Percentiles rank a stretch among this genome's conserved stretches.
These are phyloP conservation scores for Aquatica leii DNA, from an alignment of 2,888 invertebrate species.

Conservation along the genomic window DNA sequence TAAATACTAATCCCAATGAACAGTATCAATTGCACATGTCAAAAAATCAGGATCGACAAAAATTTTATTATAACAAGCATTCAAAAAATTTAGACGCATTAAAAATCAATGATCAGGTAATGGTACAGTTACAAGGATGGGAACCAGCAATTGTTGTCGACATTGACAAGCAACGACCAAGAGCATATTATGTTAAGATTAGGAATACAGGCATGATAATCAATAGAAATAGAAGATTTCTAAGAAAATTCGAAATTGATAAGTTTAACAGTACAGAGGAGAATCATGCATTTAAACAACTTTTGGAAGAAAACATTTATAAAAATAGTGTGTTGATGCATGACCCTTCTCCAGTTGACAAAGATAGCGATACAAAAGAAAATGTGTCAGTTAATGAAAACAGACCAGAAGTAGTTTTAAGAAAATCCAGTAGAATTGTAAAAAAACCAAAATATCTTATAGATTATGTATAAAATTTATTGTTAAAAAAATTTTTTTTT, in stretches of 20 bases:
- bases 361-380: too few relatives aligned
- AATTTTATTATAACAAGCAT: constrained; percentile 8
- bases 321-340: neutral
- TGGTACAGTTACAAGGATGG: constrained; percentile 9
- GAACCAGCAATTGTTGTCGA: constrained; percentile 10
- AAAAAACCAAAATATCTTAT: too few relatives aligned
- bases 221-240: constrained; percentile 17
- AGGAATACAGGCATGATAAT: neutral
- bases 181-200: constrained; percentile 13
- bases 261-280: neutral
- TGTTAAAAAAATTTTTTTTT: too few relatives aligned
- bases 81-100: constrained; percentile 8
- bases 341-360: too few relatives aligned
- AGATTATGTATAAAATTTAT: too few relatives aligned
- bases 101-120: constrained; percentile 5
- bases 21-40: neutral
- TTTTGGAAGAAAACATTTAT: neutral
- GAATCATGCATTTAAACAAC: neutral
- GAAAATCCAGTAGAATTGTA: too few relatives aligned
- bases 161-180: constrained; percentile 14
- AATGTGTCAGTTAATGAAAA: too few relatives aligned
- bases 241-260: constrained; percentile 5
- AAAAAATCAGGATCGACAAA: constrained; percentile 11
- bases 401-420: too few relatives aligned
- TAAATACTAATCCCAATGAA: constrained; percentile 6